Evolutionary conservation across 2,113 vertebrate species (phyloP), one percentile per base, ranked within the genome.

Genomic region (Blennius ocellaris): DNA sequence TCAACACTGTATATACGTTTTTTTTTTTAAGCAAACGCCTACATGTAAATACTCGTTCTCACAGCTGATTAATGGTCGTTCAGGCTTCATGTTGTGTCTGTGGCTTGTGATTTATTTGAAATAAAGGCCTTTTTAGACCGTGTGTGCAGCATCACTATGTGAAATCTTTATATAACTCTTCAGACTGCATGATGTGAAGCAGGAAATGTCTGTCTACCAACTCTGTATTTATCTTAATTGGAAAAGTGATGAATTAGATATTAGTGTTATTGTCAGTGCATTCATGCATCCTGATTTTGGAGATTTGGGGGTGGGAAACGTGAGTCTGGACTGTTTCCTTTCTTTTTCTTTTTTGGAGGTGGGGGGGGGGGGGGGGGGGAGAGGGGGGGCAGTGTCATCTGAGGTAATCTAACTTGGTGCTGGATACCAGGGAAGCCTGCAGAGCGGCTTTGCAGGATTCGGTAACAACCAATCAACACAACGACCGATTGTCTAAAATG

Each of bases 41-140:
- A 7, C 9, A 47, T 78, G 62, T 86, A 80, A 60, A 77, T 75
- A 59, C 30, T 48, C 54, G 5, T 65, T 16, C 17, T 64, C 49
- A 50, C 52, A 21, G 11, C 39, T 56, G 17, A 53, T 16, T 74
- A n/a, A 36, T 40, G 15, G 40, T 14, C 5, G 37, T 7, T 65
- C 11, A 38, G 36, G 55, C 16, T 54, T 47, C 53, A 14, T 70
- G 21, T 59, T 82, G 37, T 62, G 71, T 14, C 51, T 1, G 8
- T 75, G 39, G 30, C 11, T 67, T 5, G 38, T 39, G 48, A 52
- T 73, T 64, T 66, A 62, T 70, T 78, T 79, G 5, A 66, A 89
- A 84, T 88, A 88, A 91, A 91, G 7, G 7, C 21, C 3, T 73
- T 72, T 59, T 4, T 49, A 69, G 21, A 30, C 21, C 21, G 21